Evolutionary conservation across 2,113 vertebrate species (phyloP).

Genomic region (Bos indicus): DNA sequence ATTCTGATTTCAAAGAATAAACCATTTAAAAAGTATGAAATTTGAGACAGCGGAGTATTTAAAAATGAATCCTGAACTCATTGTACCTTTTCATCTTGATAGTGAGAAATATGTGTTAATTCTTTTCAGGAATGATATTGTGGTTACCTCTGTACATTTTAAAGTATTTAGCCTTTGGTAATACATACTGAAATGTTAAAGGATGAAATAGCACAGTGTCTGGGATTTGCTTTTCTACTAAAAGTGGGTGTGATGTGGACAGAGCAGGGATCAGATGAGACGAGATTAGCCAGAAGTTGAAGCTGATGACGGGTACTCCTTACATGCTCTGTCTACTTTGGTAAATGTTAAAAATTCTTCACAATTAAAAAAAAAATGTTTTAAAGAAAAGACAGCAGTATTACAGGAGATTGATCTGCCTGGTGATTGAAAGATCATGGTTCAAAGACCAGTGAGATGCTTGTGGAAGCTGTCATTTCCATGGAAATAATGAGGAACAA

Average conservation of each 20-base stretch:
- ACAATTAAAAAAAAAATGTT: neutral
- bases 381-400: neutral
- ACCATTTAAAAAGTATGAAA: neutral
- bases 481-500: neutral
- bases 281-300: neutral
- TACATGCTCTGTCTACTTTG: neutral
- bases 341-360: neutral
- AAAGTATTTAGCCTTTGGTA: neutral
- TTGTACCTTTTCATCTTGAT: neutral
- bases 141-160: neutral
- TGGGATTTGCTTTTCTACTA: neutral
- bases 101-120: neutral
- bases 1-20: neutral
- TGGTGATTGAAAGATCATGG: neutral
- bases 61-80: neutral
- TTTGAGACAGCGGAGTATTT: neutral
- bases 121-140: neutral
- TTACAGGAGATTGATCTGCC: neutral
- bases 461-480: neutral
- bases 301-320: neutral
- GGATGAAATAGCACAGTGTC: neutral
- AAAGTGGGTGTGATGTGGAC: rapidly evolving
- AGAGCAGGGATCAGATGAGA: neutral
- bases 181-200: neutral
- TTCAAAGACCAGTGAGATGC: neutral